Evolutionary conservation across 1,140 invertebrate genomes (phyloP), one percentile per base, ranked within the genome.

Genomic region (Anoplolepis gracilipes): DNA sequence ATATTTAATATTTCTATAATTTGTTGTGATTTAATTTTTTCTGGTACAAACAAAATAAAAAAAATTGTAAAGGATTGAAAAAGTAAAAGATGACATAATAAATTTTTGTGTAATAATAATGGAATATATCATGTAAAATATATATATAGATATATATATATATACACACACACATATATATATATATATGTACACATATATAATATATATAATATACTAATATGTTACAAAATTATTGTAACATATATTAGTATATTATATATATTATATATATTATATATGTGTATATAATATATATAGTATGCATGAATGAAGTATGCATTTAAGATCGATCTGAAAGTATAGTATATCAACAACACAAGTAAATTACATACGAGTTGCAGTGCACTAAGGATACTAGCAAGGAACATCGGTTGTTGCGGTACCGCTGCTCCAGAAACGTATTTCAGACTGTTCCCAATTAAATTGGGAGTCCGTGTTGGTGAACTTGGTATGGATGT

Each of bases 331-430:
- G 1, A 69, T 42, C 6, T 33, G 2, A 49, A 16, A 73, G 73
- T 67, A 67, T 61, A 62, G 61, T 61, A 62, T 5, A 30, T 28
- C 39, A 10, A 61, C 1, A 61, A 0, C n/a, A 2, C 6, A 62
- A 36, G 7, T 0, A 57, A 69, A 78, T 75, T 46, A 89, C 84
- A 73, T 88, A 95, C 95, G 87, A 95, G 90, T 93, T 96, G 96
- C 57, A 99, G 94, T 22, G 98, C 98, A 90, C 96, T 97, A 64
- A 98, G 93, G 73, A 99, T 96, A 59, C 97, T 97, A 30, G 97
- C 96, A 25, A 98, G 94, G 92, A 99, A 98, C 96, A 99, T 98
- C 25, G 97, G 96, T 93, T 99, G 98, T 90, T 98, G 97, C 49
- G 97, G 96, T 86, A 98, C 97, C 36, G 96, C 92, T 55, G 96